Conservation (phyloP, 2,113 vertebrate genomes). For the Ochotona curzoniae region DNA sequence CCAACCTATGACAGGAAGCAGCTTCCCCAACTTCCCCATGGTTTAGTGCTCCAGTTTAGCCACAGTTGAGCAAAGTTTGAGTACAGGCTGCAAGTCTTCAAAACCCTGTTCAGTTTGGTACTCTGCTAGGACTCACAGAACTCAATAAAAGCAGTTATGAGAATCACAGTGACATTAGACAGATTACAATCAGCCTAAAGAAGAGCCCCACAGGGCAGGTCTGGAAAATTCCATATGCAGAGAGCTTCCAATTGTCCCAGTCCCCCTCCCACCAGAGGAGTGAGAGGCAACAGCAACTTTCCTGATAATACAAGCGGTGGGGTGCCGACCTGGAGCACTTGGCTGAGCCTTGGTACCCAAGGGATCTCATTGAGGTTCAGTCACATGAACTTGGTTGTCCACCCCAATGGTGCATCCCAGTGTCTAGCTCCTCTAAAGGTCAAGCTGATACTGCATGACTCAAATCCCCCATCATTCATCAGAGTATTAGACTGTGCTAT, state of each 20-base stretch:
- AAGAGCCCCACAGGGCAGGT: not conserved
- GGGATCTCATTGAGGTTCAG: not conserved
- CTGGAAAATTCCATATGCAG: not conserved
- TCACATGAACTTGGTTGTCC: not conserved
- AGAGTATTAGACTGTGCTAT: not conserved
- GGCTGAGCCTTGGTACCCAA: not conserved
- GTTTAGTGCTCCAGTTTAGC: not conserved
- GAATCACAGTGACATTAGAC: not conserved
- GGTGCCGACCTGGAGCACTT: not conserved
- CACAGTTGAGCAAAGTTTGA: conserved; percentile 19
- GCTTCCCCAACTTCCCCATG: not conserved
- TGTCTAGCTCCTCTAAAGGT: not conserved
- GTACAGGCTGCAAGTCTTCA: not conserved
- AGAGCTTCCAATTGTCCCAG: not conserved
- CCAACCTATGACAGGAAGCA: not conserved
- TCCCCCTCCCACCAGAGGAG: not conserved
- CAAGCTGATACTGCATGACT: not conserved
- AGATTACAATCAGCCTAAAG: not conserved
- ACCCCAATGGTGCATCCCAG: not conserved
- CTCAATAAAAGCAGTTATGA: not conserved
- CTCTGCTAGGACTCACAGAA: conserved; percentile 30
- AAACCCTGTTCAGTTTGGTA: not conserved
- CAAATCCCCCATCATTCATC: not conserved
- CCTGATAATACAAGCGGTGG: not conserved
- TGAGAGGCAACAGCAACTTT: not conserved